phyloP scores from a whole-genome alignment of 2,888 invertebrate species.

The Mythimna lalbum region DNA sequence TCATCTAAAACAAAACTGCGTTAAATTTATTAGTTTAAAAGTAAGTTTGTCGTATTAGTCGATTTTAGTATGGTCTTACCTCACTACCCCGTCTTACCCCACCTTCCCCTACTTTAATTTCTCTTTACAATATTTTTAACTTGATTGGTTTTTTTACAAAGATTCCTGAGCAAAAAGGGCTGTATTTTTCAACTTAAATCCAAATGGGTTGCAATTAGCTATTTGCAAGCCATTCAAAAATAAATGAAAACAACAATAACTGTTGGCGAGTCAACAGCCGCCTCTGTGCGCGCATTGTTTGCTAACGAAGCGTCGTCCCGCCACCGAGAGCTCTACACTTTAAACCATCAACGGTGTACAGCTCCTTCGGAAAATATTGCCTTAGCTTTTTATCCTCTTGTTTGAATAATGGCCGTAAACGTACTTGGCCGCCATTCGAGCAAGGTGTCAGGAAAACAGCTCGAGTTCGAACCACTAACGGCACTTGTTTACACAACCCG shows the following conservation, averaged over 20 bases:
- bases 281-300: conserved; percentile 81
- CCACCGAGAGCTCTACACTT: conserved; percentile 88
- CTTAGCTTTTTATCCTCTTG: conserved; percentile 90
- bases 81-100: too few species aligned
- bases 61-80: too few species aligned
- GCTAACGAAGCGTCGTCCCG: conserved; percentile 88
- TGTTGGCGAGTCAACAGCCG: conserved; percentile 34
- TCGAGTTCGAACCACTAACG: conserved; percentile 87
- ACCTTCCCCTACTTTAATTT: too few species aligned
- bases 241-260: conserved; percentile 12
- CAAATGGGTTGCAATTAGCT: background rate
- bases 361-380: conserved; percentile 89
- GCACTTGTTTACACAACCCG: conserved; percentile 87
- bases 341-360: conserved; percentile 88
- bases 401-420: conserved; percentile 90
- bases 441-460: conserved; percentile 88
- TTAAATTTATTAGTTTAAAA: too few species aligned
- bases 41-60: too few species aligned
- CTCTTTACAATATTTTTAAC: too few species aligned
- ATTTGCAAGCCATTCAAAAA: conserved; percentile 9
- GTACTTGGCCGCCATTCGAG: conserved; percentile 87
- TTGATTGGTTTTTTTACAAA: too few species aligned
- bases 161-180: too few species aligned
- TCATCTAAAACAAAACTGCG: too few species aligned
- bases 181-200: background rate